Conservation (phyloP, 2,888 invertebrate genomes). For the Hydroisotoma schaefferi region DNA sequence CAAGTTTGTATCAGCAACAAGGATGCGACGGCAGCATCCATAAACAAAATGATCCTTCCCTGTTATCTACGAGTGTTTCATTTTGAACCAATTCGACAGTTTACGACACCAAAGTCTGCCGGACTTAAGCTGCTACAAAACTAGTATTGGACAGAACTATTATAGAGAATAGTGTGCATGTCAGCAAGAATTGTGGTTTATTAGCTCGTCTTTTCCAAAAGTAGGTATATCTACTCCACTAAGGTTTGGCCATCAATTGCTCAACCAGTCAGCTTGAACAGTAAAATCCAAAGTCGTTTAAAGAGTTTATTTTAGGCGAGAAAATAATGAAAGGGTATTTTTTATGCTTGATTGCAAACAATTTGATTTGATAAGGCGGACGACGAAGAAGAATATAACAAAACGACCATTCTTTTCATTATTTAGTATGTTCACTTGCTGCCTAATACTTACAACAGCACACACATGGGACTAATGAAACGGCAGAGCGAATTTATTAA, state of each 20-base stretch:
- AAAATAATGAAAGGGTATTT: conserved; percentile 34
- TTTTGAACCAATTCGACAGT: conserved; percentile 40
- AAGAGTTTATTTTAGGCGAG: conserved; percentile 15
- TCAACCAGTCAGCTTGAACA: not conserved
- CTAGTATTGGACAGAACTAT: conserved; percentile 6
- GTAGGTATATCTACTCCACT: not conserved
- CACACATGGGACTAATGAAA: conserved; percentile 46
- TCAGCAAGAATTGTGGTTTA: conserved; percentile 23
- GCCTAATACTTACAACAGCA: conserved; percentile 42
- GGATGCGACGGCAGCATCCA: too few species aligned
- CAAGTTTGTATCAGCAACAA: too few species aligned
- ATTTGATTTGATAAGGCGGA: conserved; percentile 45
- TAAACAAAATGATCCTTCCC: too few species aligned
- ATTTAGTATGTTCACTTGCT: too few species aligned
- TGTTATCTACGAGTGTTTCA: too few species aligned
- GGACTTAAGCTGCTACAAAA: too few species aligned
- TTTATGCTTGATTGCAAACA: conserved; percentile 44
- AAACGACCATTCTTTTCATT: conserved; percentile 37
- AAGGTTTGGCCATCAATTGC: not conserved
- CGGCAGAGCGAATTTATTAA: conserved; percentile 47
- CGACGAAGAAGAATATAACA: conserved; percentile 39
- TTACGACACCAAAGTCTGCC: conserved; percentile 26
- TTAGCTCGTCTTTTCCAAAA: conserved; percentile 31
- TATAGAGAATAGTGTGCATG: not conserved
- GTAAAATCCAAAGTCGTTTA: conserved; percentile 3